Base-by-base conservation (phyloP, 2,888 invertebrate genomes). In the Pachydiplax longipennis region DNA sequence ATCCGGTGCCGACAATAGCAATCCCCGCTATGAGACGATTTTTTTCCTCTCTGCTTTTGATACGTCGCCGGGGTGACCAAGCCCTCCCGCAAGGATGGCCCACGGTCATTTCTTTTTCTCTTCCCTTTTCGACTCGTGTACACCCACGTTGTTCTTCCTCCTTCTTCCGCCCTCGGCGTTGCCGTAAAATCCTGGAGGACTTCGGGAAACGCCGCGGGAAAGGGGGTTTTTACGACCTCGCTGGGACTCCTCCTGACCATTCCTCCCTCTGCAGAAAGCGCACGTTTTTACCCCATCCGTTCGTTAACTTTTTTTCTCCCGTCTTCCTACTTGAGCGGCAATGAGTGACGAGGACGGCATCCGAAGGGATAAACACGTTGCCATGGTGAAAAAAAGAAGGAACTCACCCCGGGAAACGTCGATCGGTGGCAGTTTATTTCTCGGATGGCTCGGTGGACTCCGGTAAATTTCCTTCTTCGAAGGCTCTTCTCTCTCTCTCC, bases 181-280 rank as follows among this genome's bases (percentile, higher is more conserved):
- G 87, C 37, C 61, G 87, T 87, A 87, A 87, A 87, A 87, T 61
- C 65, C 87, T 61, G 87, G 22, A 87, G 61, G 65, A 37, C 61
- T 58, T 65, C 8, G 22, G n/a, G n/a, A 61, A 87, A 37, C 61
- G 73, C 58, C 61, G 87, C 37, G 61, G 61, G 82, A 37, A 87
- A 6, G 87, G 25, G 37, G 87, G 31, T 37, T 87, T 87, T 87
- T 87, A 87, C 40, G 87, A 87, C 87, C 87, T 87, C 22, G 61
- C 1, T 87, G 87, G 61, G 87, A 65, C 37, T 58, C n/a, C 53
- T 37, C 87, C 73, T 73, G 73, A 73, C 73, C 31, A 18, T 61
- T 53, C 58, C 18, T 6, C 53, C 31, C 61, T 87, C 35, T 35
- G 81, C 31, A 31, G 25, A 53, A 53, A 15, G 53, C 18, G 53